Evolutionary conservation across 2,113 vertebrate genomes (phyloP), one percentile per base, ranked within the genome.

Genomic region (Etheostoma spectabile): DNA sequence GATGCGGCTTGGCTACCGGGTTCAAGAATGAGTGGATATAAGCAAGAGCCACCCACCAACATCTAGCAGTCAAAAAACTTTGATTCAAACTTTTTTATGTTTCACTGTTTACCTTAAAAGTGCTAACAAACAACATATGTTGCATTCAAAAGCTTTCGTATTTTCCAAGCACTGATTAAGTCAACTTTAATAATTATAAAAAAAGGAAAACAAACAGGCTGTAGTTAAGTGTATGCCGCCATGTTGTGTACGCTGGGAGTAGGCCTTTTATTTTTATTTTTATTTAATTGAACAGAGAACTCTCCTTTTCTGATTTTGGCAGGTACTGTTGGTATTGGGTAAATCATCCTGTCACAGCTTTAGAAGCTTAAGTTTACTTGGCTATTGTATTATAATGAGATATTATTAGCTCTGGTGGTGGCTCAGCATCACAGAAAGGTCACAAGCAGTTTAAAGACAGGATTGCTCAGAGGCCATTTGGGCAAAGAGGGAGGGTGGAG

Each of bases 111-210:
- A 79, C 76, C 61, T 84, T 59, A 61, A 57, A 82, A 62, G 74
- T 85, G 66, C 63, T 87, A 79, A 77, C 35, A 91, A 86, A 89
- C 87, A 84, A 79, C 89, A 86, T 89, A 83, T 92, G 88, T 68
- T 77, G 59, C 13, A 42, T 42, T 42, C 38, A 5, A 51, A 72
- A 21, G 24, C 60, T 38, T 74, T 76, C 6, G 49, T 49, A 51
- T 74, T 35, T 82, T 79, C 61, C 15, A n/a, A n/a, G 27, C 51
- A 61, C 53, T 72, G 52, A 68, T 62, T 49, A 77, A 72, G 7
- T 51, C 14, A 8, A 8, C 60, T 38, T 65, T 71, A 83, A 74
- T 71, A 70, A 52, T 73, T 30, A 59, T 45, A 18, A 49, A 21
- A 38, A 33, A 62, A 63, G 69, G 27, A 49, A 62, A 27, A 24